Conservation (phyloP, 2,113 vertebrate species). For the Entosphenus tridentatus region DNA sequence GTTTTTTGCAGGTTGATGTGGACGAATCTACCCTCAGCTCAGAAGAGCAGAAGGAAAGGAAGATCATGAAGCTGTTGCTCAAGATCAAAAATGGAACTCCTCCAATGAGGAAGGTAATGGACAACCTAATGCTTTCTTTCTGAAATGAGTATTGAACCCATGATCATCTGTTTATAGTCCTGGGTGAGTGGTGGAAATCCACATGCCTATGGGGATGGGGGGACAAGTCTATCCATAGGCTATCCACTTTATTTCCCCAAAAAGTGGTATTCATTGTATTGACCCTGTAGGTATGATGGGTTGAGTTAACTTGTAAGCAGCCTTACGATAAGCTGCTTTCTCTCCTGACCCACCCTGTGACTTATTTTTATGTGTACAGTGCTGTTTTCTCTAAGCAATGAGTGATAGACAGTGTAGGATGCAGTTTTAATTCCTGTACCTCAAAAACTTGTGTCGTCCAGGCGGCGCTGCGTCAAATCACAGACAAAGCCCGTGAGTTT, state of each 20-base stretch:
- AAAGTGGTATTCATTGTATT: too few relatives aligned
- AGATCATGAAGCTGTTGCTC: slow-evolving; percentile 95
- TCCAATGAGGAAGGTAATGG: slow-evolving; percentile 74
- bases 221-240: neutral
- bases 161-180: neutral
- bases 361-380: neutral
- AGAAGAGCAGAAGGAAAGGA: slow-evolving; percentile 92
- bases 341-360: neutral
- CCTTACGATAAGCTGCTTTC: neutral
- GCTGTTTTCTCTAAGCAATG: neutral
- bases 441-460: slow-evolving; percentile 12
- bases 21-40: slow-evolving; percentile 92
- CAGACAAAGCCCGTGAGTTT: slow-evolving; percentile 90
- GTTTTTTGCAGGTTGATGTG: slow-evolving; percentile 53
- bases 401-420: too few relatives aligned
- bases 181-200: neutral
- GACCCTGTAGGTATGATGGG: neutral
- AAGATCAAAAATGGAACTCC: slow-evolving; percentile 98
- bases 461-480: slow-evolving; percentile 87
- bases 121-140: neutral
- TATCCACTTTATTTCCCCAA: neutral
- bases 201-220: too few relatives aligned
- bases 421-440: too few relatives aligned
- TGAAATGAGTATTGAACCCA: neutral
- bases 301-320: neutral